Conservation (phyloP, 2,797 vertebrate species). For the Anableps anableps region DNA sequence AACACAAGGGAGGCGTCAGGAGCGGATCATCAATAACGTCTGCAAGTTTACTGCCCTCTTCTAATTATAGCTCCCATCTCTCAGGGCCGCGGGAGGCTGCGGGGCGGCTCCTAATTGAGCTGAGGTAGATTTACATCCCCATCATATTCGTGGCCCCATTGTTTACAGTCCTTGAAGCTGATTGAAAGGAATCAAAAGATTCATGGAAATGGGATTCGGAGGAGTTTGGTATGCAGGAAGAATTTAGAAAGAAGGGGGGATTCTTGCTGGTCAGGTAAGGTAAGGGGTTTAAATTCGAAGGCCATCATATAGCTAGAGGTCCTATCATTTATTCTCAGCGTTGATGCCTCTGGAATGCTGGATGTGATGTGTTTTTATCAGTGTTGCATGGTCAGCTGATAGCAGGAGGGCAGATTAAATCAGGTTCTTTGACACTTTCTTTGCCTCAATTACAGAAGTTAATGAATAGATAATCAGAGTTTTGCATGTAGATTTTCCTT, state of each 20-base stretch:
- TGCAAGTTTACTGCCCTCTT: constrained; percentile 80
- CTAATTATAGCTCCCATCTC: constrained; percentile 78
- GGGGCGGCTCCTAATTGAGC: constrained; percentile 74
- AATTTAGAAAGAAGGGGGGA: constrained; percentile 49
- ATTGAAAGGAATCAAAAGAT: constrained; percentile 77
- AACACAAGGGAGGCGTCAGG: constrained; percentile 72
- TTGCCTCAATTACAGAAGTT: constrained; percentile 69
- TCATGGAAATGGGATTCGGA: constrained; percentile 47
- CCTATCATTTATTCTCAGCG: constrained; percentile 74
- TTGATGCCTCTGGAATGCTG: constrained; percentile 60
- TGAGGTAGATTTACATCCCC: constrained; percentile 60
- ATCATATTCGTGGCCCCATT: constrained; percentile 59
- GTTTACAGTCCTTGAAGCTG: constrained; percentile 80
- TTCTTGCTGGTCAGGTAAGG: constrained; percentile 66
- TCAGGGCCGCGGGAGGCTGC: constrained; percentile 66
- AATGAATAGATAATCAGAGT: constrained; percentile 66
- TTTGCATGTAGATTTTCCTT: constrained; percentile 55
- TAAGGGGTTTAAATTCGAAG: constrained; percentile 72
- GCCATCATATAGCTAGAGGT: constrained; percentile 72
- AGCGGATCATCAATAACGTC: constrained; percentile 87
- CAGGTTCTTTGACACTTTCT: constrained; percentile 23
- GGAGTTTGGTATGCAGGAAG: constrained; percentile 58
- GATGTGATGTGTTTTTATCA: constrained; percentile 23
- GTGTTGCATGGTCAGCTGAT: constrained; percentile 17
- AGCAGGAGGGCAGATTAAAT: constrained; percentile 35